These are phyloP conservation scores for Tryphoninae sp. DNA, from an alignment of 2,888 invertebrate genomes.

Conservation along the genomic window DNA sequence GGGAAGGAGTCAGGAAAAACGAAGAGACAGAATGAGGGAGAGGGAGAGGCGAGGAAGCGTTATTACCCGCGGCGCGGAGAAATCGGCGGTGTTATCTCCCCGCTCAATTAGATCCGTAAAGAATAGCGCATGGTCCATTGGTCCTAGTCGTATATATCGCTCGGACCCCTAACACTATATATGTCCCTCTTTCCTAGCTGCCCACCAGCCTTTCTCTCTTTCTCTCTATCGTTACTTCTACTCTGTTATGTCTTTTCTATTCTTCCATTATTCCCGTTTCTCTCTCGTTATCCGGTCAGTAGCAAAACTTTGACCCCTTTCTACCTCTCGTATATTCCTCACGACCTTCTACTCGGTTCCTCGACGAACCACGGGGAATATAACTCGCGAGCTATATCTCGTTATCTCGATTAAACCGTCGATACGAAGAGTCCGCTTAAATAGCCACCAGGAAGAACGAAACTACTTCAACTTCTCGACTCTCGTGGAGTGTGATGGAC, in stretches of 20 bases:
- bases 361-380: constrained; percentile 1
- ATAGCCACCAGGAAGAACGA: constrained; percentile 35
- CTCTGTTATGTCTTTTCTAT: constrained; percentile 56
- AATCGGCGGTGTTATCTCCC: constrained; percentile 78
- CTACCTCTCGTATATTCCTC: constrained; percentile 10
- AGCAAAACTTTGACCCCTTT: constrained; percentile 31
- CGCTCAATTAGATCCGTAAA: constrained; percentile 80
- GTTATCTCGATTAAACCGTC: constrained; percentile 47
- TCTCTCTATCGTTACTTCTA: constrained; percentile 34
- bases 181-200: constrained; percentile 51
- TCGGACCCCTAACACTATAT: constrained; percentile 45
- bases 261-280: constrained; percentile 50
- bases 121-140: constrained; percentile 77
- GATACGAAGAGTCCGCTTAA: constrained; percentile 49
- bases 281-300: constrained; percentile 41
- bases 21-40: constrained; percentile 7
- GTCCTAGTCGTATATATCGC: constrained; percentile 65
- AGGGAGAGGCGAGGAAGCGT: constrained; percentile 70
- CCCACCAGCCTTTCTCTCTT: constrained; percentile 45
- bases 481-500: constrained; percentile 8
- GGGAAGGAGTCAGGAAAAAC: constrained; percentile 7
- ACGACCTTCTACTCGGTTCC: neutral
- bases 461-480: constrained; percentile 18
- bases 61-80: constrained; percentile 73
- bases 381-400: constrained; percentile 20